Conservation (phyloP, 2,888 invertebrate species). For the Polyommatus iphigenia region DNA sequence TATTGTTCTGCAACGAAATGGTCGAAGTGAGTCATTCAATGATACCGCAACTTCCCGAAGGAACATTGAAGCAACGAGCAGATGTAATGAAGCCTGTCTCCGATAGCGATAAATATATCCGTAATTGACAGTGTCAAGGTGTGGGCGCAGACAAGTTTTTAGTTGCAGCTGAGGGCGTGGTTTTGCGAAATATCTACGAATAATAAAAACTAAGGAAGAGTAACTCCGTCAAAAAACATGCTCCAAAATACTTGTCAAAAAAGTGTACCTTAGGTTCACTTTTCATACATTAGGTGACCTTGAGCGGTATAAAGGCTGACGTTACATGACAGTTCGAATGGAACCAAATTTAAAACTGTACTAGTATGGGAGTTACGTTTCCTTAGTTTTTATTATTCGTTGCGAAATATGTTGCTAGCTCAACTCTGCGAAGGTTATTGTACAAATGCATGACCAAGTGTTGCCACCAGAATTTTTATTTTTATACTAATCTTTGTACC, state of each 20-base stretch:
- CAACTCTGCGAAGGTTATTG: constrained; percentile 35
- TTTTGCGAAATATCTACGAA: constrained; percentile 37
- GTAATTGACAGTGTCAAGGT: constrained; percentile 40
- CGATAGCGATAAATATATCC: constrained; percentile 36
- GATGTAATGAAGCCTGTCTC: constrained; percentile 34
- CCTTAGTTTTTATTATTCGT: too few species aligned
- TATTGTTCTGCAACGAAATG: background rate
- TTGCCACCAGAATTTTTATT: constrained; percentile 19
- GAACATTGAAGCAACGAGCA: constrained; percentile 26
- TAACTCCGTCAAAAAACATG: too few species aligned
- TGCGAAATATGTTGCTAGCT: constrained; percentile 35
- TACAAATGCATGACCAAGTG: constrained; percentile 32
- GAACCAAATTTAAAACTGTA: too few species aligned
- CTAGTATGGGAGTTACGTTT: too few species aligned
- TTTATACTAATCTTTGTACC: background rate
- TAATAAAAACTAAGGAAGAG: too few species aligned
- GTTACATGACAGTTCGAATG: too few species aligned
- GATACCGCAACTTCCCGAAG: background rate
- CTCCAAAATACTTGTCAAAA: too few species aligned
- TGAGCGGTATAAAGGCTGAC: too few species aligned
- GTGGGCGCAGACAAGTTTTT: constrained; percentile 39
- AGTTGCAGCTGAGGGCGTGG: constrained; percentile 34
- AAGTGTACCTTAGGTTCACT: too few species aligned
- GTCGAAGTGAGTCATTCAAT: background rate
- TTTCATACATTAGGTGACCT: too few species aligned